Evolutionary conservation across 2,113 vertebrate species (phyloP).

Genomic region (Fregata magnificens): DNA sequence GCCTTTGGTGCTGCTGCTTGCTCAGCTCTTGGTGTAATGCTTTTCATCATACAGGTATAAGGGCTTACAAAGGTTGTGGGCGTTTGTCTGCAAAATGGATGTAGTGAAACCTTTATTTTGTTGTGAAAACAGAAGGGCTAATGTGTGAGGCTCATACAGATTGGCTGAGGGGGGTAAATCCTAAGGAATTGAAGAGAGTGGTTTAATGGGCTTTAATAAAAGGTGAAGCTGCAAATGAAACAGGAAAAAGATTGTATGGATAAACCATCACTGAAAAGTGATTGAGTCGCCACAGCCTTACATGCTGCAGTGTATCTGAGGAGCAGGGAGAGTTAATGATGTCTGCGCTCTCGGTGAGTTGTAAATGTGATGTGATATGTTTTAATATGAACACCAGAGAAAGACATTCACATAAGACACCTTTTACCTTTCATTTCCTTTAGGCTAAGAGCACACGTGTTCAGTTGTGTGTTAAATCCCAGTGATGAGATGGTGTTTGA

Average conservation of each 20-base stretch:
- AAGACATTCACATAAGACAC: neutral
- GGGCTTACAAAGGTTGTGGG: neutral
- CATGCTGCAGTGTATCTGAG: neutral
- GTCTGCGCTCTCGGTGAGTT: neutral
- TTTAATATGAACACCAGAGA: neutral
- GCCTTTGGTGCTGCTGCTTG: neutral
- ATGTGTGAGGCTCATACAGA: neutral
- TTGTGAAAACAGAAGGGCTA: neutral
- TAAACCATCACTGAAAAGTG: neutral
- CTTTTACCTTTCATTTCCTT: neutral
- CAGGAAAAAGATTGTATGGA: neutral
- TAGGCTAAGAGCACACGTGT: neutral
- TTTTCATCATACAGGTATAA: neutral
- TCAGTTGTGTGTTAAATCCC: neutral
- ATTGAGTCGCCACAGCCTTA: neutral
- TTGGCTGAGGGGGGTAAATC: neutral
- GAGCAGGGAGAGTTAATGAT: neutral
- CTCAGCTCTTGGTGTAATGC: neutral
- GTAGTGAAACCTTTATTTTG: neutral
- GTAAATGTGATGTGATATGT: neutral
- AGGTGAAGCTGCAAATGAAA: neutral
- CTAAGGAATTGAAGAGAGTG: neutral
- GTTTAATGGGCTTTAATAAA: neutral
- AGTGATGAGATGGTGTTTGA: neutral
- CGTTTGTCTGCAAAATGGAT: accelerated